Evolutionary conservation across 2,113 vertebrate genomes (phyloP), one percentile per base, ranked within the genome.

Genomic region (Eclectus roratus): DNA sequence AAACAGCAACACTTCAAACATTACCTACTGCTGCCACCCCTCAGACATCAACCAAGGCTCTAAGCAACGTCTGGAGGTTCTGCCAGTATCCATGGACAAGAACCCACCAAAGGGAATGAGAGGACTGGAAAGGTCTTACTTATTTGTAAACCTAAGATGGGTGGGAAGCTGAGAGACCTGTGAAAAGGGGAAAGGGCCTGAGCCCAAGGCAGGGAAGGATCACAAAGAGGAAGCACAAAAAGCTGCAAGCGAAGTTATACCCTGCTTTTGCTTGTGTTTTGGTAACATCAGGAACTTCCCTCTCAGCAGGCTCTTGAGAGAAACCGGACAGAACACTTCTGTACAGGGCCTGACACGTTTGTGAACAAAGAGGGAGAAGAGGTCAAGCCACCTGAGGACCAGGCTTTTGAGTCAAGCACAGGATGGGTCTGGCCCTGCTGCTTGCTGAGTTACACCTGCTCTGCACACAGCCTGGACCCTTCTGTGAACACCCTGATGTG

Each of bases 401-500:
- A 60, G 23, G 44, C n/a, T 61, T n/a, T 60, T 87, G 41, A 46
- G 11, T 15, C 52, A 66, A 55, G 52, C 20, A 65, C 25, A 35
- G 61, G 33, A n/a, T 13, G 31, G 47, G 0, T 6, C 12, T 3
- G 17, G n/a, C 41, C 46, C 7, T 1, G 21, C 17, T 65, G 53
- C 55, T 60, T 82, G 17, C 68, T 7, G 17, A 64, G 61, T 29
- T 8, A 37, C 39, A 60, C 3, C 18, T 17, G 3, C 55, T 23
- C 66, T n/a, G 43, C 44, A 11, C 56, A 73, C 29, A 80, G 31
- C 39, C 6, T 11, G 4, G 39, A 53, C 20, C 19, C 19, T 13
- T 20, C 2, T 17, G 21, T 17, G 61, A 61, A 9, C 3, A 1
- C 35, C n/a, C n/a, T 16, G 49, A 23, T 3, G 2, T 5, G 37